Evolutionary conservation across 2,888 invertebrate species (phyloP).

Genomic region (Ceriagrion tenellum): DNA sequence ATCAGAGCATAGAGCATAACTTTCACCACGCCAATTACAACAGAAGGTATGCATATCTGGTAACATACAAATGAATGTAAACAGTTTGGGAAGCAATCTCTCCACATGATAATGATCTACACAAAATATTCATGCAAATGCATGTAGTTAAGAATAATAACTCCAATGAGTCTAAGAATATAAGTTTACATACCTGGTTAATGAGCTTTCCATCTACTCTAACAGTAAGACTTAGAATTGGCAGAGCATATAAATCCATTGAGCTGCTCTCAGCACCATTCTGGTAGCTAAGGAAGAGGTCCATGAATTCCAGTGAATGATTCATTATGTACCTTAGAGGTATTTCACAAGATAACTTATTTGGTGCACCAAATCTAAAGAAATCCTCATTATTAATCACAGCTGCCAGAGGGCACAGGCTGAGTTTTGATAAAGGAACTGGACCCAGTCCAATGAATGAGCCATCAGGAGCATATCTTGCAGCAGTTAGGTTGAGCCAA

Average conservation of each 20-base stretch:
- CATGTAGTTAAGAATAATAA: neutral
- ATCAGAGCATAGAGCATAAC: too few relatives aligned
- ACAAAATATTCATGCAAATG: neutral
- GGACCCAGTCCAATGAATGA: slow-evolving; percentile 50
- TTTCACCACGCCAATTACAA: too few relatives aligned
- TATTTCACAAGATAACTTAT: slow-evolving; percentile 75
- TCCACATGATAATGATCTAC: too few relatives aligned
- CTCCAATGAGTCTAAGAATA: neutral
- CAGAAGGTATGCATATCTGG: too few relatives aligned
- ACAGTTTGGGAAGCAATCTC: too few relatives aligned
- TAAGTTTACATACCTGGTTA: slow-evolving; percentile 75
- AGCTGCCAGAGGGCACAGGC: slow-evolving; percentile 74
- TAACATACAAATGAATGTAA: too few relatives aligned
- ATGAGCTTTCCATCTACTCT: slow-evolving; percentile 76
- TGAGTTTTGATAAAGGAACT: slow-evolving; percentile 70
- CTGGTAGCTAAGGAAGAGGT: slow-evolving; percentile 80
- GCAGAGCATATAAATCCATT: slow-evolving; percentile 79
- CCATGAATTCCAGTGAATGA: slow-evolving; percentile 78
- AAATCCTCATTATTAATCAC: slow-evolving; percentile 72
- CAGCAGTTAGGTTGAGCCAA: slow-evolving; percentile 77
- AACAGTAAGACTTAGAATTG: slow-evolving; percentile 80
- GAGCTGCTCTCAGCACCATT: slow-evolving; percentile 75
- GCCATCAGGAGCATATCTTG: slow-evolving; percentile 77
- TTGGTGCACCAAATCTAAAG: slow-evolving; percentile 77
- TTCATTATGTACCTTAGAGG: slow-evolving; percentile 76